Percentiles rank a stretch among this genome's conserved stretches.
Conservation (phyloP, 2,888 invertebrate genomes). For the Fissipunctia ypsillon region DNA sequence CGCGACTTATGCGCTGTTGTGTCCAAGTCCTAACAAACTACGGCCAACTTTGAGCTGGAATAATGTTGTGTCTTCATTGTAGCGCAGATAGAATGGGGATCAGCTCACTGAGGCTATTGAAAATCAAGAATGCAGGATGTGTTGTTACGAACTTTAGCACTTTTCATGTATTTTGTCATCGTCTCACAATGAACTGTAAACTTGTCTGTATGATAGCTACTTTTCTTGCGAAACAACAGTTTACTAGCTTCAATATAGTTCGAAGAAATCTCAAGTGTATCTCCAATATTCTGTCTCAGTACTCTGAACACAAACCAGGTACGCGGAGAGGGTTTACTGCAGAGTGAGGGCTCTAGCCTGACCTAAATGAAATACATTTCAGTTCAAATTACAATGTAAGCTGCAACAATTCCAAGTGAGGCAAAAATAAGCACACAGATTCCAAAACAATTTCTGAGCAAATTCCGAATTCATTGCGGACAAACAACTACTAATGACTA, state of each 20-base stretch:
- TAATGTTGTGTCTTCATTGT: conserved; percentile 42
- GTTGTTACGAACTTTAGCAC: conserved; percentile 28
- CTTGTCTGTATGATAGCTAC: neutral
- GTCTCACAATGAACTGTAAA: neutral
- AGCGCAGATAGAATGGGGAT: conserved; percentile 45
- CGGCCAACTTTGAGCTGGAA: conserved; percentile 29
- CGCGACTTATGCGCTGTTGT: conserved; percentile 29
- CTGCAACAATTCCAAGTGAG: neutral
- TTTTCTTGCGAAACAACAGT: neutral
- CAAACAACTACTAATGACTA: neutral
- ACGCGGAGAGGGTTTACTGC: neutral
- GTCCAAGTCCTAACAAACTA: conserved; percentile 26
- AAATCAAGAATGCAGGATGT: conserved; percentile 31
- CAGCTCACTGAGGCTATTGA: conserved; percentile 41
- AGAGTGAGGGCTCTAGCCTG: neutral
- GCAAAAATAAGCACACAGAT: conserved; percentile 5
- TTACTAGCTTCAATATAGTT: neutral
- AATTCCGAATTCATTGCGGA: conserved; percentile 1
- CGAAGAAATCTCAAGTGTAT: neutral
- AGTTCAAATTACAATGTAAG: conserved; percentile 6
- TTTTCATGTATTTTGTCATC: conserved; percentile 13
- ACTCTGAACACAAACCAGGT: neutral
- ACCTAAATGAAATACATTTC: neutral
- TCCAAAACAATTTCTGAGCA: conserved; percentile 4
- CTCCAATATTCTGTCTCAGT: neutral